Evolutionary conservation across 2,888 invertebrate species (phyloP).

Genomic region (Punctoribates punctum): DNA sequence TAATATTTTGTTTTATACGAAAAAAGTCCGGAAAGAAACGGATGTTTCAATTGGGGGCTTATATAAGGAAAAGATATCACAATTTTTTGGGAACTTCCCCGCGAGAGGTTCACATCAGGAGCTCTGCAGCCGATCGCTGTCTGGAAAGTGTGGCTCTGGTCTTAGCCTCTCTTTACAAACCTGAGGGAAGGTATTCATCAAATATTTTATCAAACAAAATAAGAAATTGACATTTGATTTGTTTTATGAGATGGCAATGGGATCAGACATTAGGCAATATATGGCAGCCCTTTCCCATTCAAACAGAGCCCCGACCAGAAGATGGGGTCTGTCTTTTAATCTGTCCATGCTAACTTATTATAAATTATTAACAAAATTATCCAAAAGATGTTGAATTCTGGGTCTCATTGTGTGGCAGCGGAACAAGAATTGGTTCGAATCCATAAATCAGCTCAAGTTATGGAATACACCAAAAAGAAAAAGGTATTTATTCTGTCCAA

Average conservation of each 20-base stretch:
- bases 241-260: constrained; percentile 38
- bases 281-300: constrained; percentile 46
- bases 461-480: constrained; percentile 7
- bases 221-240: neutral
- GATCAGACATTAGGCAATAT: constrained; percentile 34
- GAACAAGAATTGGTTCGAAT: constrained; percentile 26
- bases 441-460: neutral
- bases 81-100: constrained; percentile 39
- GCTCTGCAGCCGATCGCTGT: constrained; percentile 44
- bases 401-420: constrained; percentile 27
- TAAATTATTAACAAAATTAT: neutral
- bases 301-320: constrained; percentile 38
- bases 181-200: constrained; percentile 16
- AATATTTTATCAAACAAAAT: neutral
- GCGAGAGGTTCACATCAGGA: constrained; percentile 43
- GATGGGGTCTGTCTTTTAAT: constrained; percentile 31
- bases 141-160: constrained; percentile 43
- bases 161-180: constrained; percentile 45
- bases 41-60: constrained; percentile 44
- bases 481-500: constrained; percentile 11
- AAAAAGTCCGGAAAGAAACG: constrained; percentile 43
- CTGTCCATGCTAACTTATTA: too few relatives aligned
- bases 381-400: constrained; percentile 34
- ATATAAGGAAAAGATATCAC: constrained; percentile 39
- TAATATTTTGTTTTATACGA: too few relatives aligned